Percentiles rank a stretch among this genome's conserved stretches.
Conservation (phyloP, 1,140 invertebrate species). For the Apis cerana region DNA sequence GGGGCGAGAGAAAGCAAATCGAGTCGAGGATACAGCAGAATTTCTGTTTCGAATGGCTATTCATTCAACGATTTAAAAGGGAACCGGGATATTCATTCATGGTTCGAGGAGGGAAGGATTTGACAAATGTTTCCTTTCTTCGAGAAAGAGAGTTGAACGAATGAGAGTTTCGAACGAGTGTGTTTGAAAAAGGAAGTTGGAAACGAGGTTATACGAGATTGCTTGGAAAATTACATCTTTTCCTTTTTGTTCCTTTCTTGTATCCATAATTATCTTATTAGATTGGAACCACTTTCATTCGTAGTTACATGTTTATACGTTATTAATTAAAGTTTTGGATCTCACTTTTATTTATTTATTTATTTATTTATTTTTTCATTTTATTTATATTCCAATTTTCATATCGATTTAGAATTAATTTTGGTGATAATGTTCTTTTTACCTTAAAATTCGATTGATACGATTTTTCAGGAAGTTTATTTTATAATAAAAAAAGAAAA, state of each 20-base stretch:
- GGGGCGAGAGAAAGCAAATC: not conserved
- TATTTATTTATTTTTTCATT: too few relatives aligned
- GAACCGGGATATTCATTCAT: slow-evolving; percentile 6
- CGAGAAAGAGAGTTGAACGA: not conserved
- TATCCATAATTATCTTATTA: too few relatives aligned
- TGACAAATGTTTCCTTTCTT: slow-evolving; percentile 10
- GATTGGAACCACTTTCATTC: too few relatives aligned
- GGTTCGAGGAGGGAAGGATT: not conserved
- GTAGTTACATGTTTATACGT: too few relatives aligned
- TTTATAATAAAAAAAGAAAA: too few relatives aligned
- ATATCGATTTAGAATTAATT: too few relatives aligned
- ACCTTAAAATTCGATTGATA: too few relatives aligned
- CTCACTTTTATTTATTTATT: too few relatives aligned
- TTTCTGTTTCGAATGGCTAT: slow-evolving; percentile 6
- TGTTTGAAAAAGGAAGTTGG: not conserved
- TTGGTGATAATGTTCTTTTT: too few relatives aligned
- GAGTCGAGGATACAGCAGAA: not conserved
- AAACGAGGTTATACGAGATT: not conserved
- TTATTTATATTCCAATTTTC: too few relatives aligned
- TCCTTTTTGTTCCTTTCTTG: not conserved
- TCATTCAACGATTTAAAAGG: slow-evolving; percentile 18
- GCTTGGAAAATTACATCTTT: not conserved
- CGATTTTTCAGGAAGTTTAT: too few relatives aligned
- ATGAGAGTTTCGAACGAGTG: not conserved
- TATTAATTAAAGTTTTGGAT: too few relatives aligned